Percentiles rank a stretch among this genome's conserved stretches.
Evolutionary conservation across 2,888 invertebrate species (phyloP).

Genomic region (Cartodere bifasciata): DNA sequence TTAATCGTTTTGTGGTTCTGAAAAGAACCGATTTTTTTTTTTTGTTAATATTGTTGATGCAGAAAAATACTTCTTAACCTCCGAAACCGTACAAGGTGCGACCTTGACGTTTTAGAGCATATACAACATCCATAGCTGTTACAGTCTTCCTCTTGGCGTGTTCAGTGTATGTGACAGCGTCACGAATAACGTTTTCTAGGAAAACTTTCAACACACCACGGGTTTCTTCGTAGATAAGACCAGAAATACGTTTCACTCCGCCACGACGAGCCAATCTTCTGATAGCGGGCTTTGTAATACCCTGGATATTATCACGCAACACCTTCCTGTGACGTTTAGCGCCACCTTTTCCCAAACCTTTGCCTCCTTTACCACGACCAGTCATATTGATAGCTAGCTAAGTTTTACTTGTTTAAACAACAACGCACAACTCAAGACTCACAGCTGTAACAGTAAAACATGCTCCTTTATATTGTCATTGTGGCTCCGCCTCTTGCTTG

Average conservation of each 20-base stretch:
- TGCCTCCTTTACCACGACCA: conserved; percentile 68
- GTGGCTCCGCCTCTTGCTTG: too few species aligned
- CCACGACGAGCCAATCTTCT: conserved; percentile 59
- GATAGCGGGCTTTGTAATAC: conserved; percentile 69
- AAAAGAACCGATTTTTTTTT: too few species aligned
- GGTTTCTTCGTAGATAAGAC: conserved; percentile 22
- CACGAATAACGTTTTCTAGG: conserved; percentile 31
- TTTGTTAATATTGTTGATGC: too few species aligned
- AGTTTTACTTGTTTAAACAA: too few species aligned
- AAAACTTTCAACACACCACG: conserved; percentile 41
- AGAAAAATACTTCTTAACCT: too few species aligned
- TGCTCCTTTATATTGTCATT: too few species aligned
- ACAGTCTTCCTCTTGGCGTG: conserved; percentile 82
- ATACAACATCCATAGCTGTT: conserved; percentile 80
- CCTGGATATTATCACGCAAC: conserved; percentile 64
- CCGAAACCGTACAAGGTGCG: conserved; percentile 67
- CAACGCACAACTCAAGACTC: too few species aligned
- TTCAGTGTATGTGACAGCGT: conserved; percentile 39
- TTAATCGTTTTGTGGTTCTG: too few species aligned
- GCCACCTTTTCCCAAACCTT: conserved; percentile 67
- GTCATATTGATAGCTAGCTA: too few species aligned
- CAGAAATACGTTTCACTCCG: conserved; percentile 46
- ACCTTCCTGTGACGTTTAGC: conserved; percentile 77
- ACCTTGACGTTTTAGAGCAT: conserved; percentile 72
- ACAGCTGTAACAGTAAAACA: too few species aligned